Conservation (phyloP, 2,888 invertebrate genomes). For the Lochmaea capreae region DNA sequence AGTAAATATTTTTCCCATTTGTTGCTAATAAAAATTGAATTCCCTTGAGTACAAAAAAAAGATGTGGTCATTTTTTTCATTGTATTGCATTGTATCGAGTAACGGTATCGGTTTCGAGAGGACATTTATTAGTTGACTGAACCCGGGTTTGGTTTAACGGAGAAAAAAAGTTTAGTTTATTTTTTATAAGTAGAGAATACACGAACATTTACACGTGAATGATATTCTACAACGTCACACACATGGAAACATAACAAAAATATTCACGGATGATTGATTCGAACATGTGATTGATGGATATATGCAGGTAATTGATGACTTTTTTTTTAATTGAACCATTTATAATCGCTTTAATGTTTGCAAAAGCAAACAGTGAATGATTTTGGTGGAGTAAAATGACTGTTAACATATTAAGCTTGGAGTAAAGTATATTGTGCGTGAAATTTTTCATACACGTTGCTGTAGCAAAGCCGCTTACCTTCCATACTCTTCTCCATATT, state of each 20-base stretch:
- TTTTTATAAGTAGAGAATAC: not conserved
- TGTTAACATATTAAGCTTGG: too few relatives aligned
- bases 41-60: too few relatives aligned
- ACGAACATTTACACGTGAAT: not conserved
- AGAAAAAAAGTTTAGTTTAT: not conserved
- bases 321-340: not conserved
- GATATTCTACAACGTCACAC: not conserved
- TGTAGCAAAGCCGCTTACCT: too few relatives aligned
- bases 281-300: not conserved
- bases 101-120: not conserved
- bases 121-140: not conserved
- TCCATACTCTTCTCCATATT: too few relatives aligned
- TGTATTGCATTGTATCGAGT: too few relatives aligned
- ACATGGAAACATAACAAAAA: not conserved
- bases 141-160: not conserved
- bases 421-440: too few relatives aligned
- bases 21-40: too few relatives aligned
- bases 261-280: not conserved
- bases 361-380: not conserved
- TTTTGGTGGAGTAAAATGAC: not conserved
- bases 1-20: too few relatives aligned
- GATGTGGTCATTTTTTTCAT: too few relatives aligned
- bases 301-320: constrained; percentile 1
- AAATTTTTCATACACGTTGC: too few relatives aligned
- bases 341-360: not conserved